These are phyloP conservation scores for Dromaius novaehollandiae DNA, from an alignment of 2,113 vertebrate genomes.

Conservation along the genomic window DNA sequence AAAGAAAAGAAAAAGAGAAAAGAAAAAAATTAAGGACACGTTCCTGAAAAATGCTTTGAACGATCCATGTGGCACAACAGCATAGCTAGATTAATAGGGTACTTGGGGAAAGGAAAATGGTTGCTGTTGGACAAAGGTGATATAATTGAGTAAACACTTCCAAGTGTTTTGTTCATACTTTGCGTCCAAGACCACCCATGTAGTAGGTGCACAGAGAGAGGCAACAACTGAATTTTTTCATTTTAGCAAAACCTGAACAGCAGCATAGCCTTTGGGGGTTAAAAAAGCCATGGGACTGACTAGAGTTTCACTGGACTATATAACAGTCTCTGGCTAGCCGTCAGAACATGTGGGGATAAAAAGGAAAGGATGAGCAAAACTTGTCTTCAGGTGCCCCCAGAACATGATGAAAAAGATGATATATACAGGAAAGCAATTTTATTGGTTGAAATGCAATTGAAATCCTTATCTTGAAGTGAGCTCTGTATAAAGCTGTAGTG, in stretches of 20 bases:
- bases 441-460: background rate
- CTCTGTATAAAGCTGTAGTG: background rate
- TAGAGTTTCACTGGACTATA: background rate
- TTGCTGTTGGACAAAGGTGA: background rate
- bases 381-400: background rate
- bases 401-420: background rate
- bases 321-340: background rate
- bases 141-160: background rate
- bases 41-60: background rate
- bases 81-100: background rate
- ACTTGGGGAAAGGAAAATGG: background rate
- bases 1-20: too few species aligned
- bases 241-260: background rate
- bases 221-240: background rate
- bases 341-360: background rate
- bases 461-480: background rate
- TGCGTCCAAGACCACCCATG: background rate
- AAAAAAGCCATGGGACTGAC: background rate
- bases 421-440: background rate
- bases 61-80: accelerated
- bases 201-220: too few species aligned
- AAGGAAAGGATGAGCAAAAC: background rate
- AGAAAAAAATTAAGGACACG: background rate
- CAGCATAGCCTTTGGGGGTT: background rate
- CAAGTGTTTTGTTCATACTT: background rate